Conservation (phyloP, 2,888 invertebrate genomes). For the Lymantria monacha region DNA sequence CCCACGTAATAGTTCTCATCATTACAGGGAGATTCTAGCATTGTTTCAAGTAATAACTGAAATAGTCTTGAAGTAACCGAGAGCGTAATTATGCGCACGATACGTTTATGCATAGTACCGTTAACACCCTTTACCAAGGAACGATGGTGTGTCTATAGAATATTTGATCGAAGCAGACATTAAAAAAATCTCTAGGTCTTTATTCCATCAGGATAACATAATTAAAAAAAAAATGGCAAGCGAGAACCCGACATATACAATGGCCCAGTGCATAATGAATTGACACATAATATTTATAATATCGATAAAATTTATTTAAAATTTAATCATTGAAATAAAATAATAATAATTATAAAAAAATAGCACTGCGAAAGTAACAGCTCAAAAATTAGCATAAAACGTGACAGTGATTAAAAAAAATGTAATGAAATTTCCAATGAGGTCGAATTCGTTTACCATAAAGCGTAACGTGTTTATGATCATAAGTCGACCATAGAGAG, state of each 20-base stretch:
- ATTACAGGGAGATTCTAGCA: too few species aligned
- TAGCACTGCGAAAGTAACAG: constrained; percentile 4
- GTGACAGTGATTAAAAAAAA: constrained; percentile 15
- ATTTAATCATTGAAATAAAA: not conserved
- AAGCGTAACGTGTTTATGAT: constrained; percentile 44
- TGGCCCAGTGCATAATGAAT: constrained; percentile 37
- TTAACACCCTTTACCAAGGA: too few species aligned
- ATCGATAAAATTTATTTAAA: not conserved
- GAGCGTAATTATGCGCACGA: too few species aligned
- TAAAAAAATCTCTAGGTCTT: not conserved
- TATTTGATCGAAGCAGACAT: too few species aligned
- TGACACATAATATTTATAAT: not conserved
- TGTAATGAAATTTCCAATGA: constrained; percentile 11
- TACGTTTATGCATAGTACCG: too few species aligned
- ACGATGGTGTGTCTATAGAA: too few species aligned
- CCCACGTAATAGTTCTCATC: too few species aligned
- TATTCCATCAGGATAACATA: constrained; percentile 47
- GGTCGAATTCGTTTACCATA: constrained; percentile 52
- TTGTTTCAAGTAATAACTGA: too few species aligned
- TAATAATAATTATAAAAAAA: constrained; percentile 7
- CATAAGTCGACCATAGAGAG: constrained; percentile 65
- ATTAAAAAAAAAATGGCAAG: constrained; percentile 26
- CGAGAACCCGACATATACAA: constrained; percentile 56
- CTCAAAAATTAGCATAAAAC: constrained; percentile 19
- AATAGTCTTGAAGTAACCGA: too few species aligned